A percentile compares a stretch with the other conserved stretches of the same genome.
Conservation (phyloP, 2,888 invertebrate genomes). For the Halictus quadricinctus region DNA sequence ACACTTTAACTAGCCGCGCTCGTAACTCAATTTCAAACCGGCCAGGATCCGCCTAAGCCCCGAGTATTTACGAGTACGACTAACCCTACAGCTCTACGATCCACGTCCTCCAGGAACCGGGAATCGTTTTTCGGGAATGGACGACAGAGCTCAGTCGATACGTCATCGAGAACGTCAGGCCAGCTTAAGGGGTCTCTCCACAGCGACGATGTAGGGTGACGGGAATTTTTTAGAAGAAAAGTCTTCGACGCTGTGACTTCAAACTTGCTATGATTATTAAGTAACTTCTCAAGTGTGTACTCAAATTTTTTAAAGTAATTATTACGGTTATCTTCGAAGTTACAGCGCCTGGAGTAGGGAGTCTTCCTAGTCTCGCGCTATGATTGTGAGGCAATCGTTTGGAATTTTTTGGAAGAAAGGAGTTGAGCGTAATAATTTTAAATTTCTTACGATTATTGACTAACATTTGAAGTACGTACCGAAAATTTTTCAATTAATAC, state of each 20-base stretch:
- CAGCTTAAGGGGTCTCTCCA: no score
- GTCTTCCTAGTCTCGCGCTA: no score
- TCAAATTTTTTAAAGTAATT: background rate
- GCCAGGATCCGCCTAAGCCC: conserved; percentile 50
- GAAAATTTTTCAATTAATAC: background rate
- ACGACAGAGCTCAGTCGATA: conserved; percentile 45
- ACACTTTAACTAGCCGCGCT: conserved; percentile 68
- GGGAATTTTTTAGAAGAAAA: background rate
- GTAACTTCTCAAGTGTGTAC: background rate
- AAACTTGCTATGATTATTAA: background rate
- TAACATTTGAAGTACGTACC: background rate
- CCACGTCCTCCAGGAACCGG: conserved; percentile 52
- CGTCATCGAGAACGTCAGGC: background rate
- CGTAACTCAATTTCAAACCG: conserved; percentile 71
- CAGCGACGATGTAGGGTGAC: no score
- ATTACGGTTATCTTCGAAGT: background rate
- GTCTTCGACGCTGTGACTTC: background rate
- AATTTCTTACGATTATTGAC: background rate
- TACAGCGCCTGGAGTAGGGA: no score
- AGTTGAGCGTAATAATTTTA: background rate
- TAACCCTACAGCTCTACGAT: conserved; percentile 20
- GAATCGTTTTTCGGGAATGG: conserved; percentile 47
- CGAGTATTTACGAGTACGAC: conserved; percentile 58
- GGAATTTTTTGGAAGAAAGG: background rate
- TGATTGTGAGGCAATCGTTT: no score